These are phyloP conservation scores for Lasius fuliginosus DNA, from an alignment of 2,888 invertebrate genomes.

Conservation along the genomic window DNA sequence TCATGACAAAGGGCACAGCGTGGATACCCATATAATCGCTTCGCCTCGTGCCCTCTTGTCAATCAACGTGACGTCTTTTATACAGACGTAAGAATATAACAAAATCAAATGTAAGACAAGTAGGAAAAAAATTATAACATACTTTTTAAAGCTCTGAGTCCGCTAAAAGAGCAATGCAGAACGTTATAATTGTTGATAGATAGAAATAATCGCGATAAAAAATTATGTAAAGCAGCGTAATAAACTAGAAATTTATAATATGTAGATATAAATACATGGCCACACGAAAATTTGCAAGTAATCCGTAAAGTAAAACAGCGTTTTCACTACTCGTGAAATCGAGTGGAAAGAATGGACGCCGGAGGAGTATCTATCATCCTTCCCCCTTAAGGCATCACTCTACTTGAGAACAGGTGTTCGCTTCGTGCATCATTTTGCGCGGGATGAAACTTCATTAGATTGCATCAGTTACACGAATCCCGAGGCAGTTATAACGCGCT, in stretches of 20 bases:
- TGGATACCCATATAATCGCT: conserved; percentile 23
- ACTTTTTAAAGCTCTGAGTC: background rate
- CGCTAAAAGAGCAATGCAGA: background rate
- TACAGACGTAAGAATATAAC: conserved; percentile 15
- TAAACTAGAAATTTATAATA: background rate
- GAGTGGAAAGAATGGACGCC: conserved; percentile 11
- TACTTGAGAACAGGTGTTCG: conserved; percentile 35
- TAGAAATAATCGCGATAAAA: background rate
- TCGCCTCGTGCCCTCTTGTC: conserved; percentile 36
- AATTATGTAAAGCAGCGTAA: background rate
- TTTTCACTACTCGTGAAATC: background rate
- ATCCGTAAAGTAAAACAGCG: conserved; percentile 44
- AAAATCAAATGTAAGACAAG: background rate
- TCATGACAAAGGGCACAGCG: conserved; percentile 78
- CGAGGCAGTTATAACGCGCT: conserved; percentile 21
- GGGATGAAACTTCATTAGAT: conserved; percentile 33
- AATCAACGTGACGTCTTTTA: conserved; percentile 5
- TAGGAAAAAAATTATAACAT: background rate
- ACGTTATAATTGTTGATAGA: background rate
- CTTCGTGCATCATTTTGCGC: conserved; percentile 21
- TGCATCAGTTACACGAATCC: conserved; percentile 30
- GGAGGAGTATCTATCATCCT: background rate
- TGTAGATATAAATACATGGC: background rate
- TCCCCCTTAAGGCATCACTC: conserved; percentile 25
- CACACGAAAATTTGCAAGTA: background rate